A percentile compares a stretch with the other conserved stretches of the same genome.
phyloP scores from a whole-genome alignment of 2,113 vertebrate genomes.

The Monarcha castaneiventris region DNA sequence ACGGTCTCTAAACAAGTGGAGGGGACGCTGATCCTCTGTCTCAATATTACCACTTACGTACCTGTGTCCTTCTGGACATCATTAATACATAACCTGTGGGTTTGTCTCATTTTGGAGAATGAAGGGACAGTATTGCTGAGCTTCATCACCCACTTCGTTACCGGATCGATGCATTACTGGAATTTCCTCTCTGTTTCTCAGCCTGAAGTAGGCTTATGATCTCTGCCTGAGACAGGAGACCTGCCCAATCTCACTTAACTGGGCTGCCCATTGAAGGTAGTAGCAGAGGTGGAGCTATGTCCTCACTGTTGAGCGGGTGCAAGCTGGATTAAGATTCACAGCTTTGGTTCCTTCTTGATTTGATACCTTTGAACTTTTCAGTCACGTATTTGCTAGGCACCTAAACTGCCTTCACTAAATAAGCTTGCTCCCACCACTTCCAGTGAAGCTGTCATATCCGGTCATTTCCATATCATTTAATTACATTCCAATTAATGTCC shows the following conservation, averaged over 20 bases:
- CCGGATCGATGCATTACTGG: rapidly evolving
- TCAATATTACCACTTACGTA: not conserved
- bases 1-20: not conserved
- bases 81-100: not conserved
- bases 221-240: not conserved
- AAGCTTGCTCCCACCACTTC: not conserved
- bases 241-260: not conserved
- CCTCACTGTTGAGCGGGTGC: not conserved
- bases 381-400: not conserved
- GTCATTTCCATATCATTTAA: not conserved
- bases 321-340: not conserved
- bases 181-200: not conserved
- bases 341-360: not conserved
- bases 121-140: not conserved
- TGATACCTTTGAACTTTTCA: not conserved
- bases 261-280: not conserved
- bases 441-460: not conserved
- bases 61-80: not conserved
- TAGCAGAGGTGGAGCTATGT: not conserved
- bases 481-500: not conserved
- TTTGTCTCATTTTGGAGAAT: not conserved
- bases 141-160: not conserved
- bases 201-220: not conserved
- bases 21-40: not conserved
- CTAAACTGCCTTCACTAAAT: not conserved